A percentile compares a stretch with the other conserved stretches of the same genome.
These are phyloP conservation scores for Enchytraeus crypticus DNA, from an alignment of 2,888 invertebrate genomes.

Conservation along the genomic window DNA sequence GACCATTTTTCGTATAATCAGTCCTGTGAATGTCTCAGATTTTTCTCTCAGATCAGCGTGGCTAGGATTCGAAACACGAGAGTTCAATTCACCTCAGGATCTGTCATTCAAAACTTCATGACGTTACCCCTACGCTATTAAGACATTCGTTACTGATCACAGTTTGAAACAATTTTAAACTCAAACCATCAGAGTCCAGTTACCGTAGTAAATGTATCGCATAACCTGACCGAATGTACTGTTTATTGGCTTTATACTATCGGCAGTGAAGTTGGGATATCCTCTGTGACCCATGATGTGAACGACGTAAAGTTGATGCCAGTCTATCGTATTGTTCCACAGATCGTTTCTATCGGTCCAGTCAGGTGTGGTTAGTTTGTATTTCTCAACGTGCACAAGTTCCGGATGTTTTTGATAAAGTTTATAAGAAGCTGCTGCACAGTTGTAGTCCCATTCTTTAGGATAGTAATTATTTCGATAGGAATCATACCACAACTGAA, in stretches of 20 bases:
- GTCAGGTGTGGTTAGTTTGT: conserved; percentile 23
- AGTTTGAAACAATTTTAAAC: too few relatives aligned
- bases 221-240: conserved; percentile 23
- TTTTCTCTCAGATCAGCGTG: too few relatives aligned
- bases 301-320: conserved; percentile 21
- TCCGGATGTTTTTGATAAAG: conserved; percentile 19
- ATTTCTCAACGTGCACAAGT: conserved; percentile 20
- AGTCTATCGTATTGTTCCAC: conserved; percentile 23
- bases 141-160: too few relatives aligned
- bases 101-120: too few relatives aligned
- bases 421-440: conserved; percentile 20
- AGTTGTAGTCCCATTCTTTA: conserved; percentile 26
- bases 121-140: too few relatives aligned
- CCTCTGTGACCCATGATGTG: conserved; percentile 22
- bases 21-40: too few relatives aligned
- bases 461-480: conserved; percentile 22
- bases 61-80: too few relatives aligned
- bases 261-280: conserved; percentile 12
- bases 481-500: conserved; percentile 19
- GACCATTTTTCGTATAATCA: too few relatives aligned
- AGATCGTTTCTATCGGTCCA: conserved; percentile 18
- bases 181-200: too few relatives aligned
- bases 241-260: conserved; percentile 14
- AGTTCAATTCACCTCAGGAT: too few relatives aligned
- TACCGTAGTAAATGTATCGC: too few relatives aligned